Percentiles rank a stretch among this genome's conserved stretches.
These are phyloP conservation scores for Dasypolia templi DNA, from an alignment of 2,888 invertebrate species.

Conservation along the genomic window DNA sequence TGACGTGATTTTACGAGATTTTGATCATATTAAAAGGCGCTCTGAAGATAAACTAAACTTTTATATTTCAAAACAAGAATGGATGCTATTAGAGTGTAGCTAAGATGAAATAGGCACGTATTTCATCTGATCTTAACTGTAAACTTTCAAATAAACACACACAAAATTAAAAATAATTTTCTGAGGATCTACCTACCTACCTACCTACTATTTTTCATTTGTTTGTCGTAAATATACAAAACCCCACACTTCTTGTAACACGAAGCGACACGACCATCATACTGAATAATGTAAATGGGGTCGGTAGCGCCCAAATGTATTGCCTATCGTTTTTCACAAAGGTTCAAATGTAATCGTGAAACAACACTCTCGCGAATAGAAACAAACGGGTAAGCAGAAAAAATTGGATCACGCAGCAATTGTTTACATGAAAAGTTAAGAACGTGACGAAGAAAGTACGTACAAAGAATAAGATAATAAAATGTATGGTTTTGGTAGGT, in stretches of 20 bases:
- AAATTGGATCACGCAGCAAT: slow-evolving; percentile 61
- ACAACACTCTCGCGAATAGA: slow-evolving; percentile 41
- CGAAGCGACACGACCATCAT: slow-evolving; percentile 17
- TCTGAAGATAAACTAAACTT: background rate
- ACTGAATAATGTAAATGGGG: slow-evolving; percentile 30
- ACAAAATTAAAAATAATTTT: background rate
- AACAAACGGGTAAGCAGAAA: slow-evolving; percentile 51
- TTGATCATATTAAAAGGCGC: background rate
- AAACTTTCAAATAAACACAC: background rate
- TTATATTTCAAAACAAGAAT: background rate
- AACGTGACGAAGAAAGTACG: slow-evolving; percentile 66
- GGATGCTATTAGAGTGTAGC: background rate
- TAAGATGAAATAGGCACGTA: background rate
- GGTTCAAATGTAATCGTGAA: slow-evolving; percentile 39
- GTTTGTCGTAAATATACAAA: background rate
- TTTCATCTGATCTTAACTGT: no score
- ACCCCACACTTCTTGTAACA: background rate
- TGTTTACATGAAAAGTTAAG: slow-evolving; percentile 70
- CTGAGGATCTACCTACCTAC: no score
- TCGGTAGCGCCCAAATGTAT: slow-evolving; percentile 33
- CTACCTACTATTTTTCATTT: background rate
- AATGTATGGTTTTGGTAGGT: slow-evolving; percentile 37
- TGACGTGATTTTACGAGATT: background rate
- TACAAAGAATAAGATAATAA: slow-evolving; percentile 63
- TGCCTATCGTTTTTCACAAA: slow-evolving; percentile 33